Percentiles rank a stretch among this genome's conserved stretches.
These are phyloP conservation scores for Cephalopterus ornatus DNA, from an alignment of 2,113 vertebrate genomes.

Conservation along the genomic window DNA sequence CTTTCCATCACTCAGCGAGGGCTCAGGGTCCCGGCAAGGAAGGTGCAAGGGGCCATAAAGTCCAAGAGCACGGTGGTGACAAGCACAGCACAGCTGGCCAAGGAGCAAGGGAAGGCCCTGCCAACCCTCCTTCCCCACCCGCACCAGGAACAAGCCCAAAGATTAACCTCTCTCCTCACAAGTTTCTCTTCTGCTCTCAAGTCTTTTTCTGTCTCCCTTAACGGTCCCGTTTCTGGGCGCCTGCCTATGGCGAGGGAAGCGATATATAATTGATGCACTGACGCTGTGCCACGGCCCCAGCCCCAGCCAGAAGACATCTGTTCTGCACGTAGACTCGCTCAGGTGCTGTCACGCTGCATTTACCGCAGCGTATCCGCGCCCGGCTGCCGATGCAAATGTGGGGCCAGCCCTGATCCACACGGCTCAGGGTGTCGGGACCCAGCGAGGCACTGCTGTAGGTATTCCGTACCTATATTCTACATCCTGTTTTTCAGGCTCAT, in stretches of 20 bases:
- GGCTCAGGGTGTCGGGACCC: background rate
- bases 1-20: accelerated
- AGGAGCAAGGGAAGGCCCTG: background rate
- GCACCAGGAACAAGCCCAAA: accelerated
- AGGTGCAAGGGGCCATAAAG: accelerated
- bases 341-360: slow-evolving; percentile 70
- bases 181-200: background rate
- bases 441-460: background rate
- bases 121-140: background rate
- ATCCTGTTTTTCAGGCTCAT: background rate
- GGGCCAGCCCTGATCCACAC: background rate
- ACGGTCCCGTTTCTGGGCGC: background rate
- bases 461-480: background rate
- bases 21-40: accelerated
- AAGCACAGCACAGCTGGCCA: background rate
- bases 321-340: slow-evolving; percentile 62
- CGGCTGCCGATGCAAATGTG: background rate
- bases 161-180: background rate
- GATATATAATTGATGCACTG: slow-evolving; percentile 73
- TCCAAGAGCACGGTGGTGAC: accelerated
- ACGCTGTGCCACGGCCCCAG: slow-evolving; percentile 60
- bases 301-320: slow-evolving; percentile 69
- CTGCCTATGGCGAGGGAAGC: slow-evolving; percentile 34
- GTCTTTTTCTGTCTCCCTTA: background rate
- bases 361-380: background rate